Conservation (phyloP, 2,888 invertebrate genomes). For the Dione vanillae region DNA sequence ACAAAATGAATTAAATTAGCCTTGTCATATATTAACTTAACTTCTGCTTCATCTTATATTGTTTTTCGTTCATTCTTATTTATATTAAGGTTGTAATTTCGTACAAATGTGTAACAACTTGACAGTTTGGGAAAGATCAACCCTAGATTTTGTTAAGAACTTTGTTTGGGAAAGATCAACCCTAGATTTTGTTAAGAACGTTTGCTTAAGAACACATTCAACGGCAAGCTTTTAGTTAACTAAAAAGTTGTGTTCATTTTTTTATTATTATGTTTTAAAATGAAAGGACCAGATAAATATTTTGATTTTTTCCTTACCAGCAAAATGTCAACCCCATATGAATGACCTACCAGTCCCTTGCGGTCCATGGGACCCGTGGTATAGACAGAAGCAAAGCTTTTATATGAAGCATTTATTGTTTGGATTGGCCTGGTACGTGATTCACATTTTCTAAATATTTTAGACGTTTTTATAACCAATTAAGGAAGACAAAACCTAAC, state of each 20-base stretch:
- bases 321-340: constrained; percentile 82
- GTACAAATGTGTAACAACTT: not conserved
- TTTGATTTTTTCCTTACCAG: constrained; percentile 47
- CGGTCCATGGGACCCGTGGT: constrained; percentile 89
- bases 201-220: not conserved
- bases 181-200: too few species aligned
- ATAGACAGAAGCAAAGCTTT: constrained; percentile 84
- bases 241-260: not conserved
- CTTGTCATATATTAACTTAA: not conserved
- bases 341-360: constrained; percentile 91
- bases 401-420: constrained; percentile 63
- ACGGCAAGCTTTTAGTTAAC: not conserved
- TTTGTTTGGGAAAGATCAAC: not conserved
- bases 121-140: not conserved
- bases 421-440: constrained; percentile 63
- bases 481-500: too few species aligned
- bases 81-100: not conserved
- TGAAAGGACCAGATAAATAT: not conserved
- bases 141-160: not conserved
- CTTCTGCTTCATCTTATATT: not conserved
- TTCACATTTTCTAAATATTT: not conserved
- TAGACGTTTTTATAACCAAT: not conserved
- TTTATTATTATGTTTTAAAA: not conserved
- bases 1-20: not conserved
- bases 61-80: not conserved